A percentile compares a stretch with the other conserved stretches of the same genome.
These are phyloP conservation scores for Drosophila rellima DNA, from an alignment of 2,888 invertebrate species.

Conservation along the genomic window DNA sequence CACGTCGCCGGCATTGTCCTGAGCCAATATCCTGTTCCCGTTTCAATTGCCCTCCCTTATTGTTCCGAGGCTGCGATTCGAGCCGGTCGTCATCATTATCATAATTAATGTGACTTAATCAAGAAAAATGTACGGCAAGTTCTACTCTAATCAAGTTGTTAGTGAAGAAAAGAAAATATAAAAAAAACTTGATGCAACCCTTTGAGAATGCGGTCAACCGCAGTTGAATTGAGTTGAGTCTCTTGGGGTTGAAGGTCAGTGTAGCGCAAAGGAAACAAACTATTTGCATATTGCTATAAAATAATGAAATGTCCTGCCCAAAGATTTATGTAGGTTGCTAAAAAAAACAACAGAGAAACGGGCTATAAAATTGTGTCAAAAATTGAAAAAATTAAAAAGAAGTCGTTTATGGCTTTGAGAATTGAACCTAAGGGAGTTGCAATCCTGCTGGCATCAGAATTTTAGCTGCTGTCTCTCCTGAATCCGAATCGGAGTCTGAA, in stretches of 20 bases:
- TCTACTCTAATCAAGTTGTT: slow-evolving; percentile 75
- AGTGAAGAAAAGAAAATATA: slow-evolving; percentile 19
- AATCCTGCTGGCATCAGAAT: slow-evolving; percentile 41
- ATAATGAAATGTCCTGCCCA: slow-evolving; percentile 53
- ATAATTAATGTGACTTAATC: slow-evolving; percentile 84
- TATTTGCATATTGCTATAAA: slow-evolving; percentile 80
- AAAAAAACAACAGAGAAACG: slow-evolving; percentile 30
- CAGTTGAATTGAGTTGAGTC: slow-evolving; percentile 46
- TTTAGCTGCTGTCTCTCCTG: slow-evolving; percentile 9
- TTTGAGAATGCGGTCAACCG: slow-evolving; percentile 81
- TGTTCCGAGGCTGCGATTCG: slow-evolving; percentile 56
- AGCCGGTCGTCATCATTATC: slow-evolving; percentile 77
- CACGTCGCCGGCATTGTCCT: slow-evolving; percentile 48
- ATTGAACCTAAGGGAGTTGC: slow-evolving; percentile 39
- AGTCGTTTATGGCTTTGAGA: slow-evolving; percentile 58
- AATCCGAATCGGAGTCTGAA: too few relatives aligned
- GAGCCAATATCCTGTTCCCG: slow-evolving; percentile 70
- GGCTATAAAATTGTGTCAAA: slow-evolving; percentile 49
- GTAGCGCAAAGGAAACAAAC: slow-evolving; percentile 25
- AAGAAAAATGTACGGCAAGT: slow-evolving; percentile 78
- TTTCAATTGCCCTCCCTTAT: slow-evolving; percentile 76
- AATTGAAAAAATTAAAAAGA: slow-evolving; percentile 17
- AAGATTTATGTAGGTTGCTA: slow-evolving; percentile 73
- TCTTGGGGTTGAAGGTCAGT: slow-evolving; percentile 75
- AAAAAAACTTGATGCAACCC: slow-evolving; percentile 46